These are phyloP conservation scores for Acronicta alni DNA, from an alignment of 2,888 invertebrate species.

Conservation along the genomic window DNA sequence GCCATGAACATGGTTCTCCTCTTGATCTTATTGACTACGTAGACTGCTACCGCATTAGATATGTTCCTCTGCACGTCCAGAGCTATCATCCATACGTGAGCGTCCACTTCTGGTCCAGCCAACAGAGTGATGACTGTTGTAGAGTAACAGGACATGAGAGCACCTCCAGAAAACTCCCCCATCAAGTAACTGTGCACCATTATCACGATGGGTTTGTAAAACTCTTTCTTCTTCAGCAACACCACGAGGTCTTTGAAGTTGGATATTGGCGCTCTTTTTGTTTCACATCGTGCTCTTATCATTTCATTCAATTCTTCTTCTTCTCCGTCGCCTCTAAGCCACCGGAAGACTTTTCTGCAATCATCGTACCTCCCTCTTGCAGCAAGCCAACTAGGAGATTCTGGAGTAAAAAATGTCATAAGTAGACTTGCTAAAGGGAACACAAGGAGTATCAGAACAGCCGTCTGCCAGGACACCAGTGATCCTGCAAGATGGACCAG, in stretches of 20 bases:
- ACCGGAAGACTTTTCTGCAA: conserved; percentile 87
- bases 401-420: conserved; percentile 82
- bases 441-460: conserved; percentile 82
- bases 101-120: conserved; percentile 87
- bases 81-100: conserved; percentile 89
- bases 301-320: conserved; percentile 77
- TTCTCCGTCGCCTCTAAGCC: conserved; percentile 87
- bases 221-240: conserved; percentile 76
- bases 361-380: conserved; percentile 85
- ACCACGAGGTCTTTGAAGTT: conserved; percentile 41
- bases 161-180: conserved; percentile 90
- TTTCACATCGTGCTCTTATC: conserved; percentile 67
- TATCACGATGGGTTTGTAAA: conserved; percentile 88
- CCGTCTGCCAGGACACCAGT: conserved; percentile 86
- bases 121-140: conserved; percentile 87
- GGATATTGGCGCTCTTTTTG: conserved; percentile 42
- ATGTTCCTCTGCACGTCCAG: conserved; percentile 89
- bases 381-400: conserved; percentile 91
- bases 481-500: conserved; percentile 90
- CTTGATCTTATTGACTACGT: conserved; percentile 86
- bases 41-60: conserved; percentile 87
- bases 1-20: conserved; percentile 89
- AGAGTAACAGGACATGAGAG: conserved; percentile 90
- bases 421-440: conserved; percentile 82
- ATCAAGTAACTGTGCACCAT: conserved; percentile 89